Base-by-base conservation (phyloP, 2,888 invertebrate species). In the Allolobophora icterica region DNA sequence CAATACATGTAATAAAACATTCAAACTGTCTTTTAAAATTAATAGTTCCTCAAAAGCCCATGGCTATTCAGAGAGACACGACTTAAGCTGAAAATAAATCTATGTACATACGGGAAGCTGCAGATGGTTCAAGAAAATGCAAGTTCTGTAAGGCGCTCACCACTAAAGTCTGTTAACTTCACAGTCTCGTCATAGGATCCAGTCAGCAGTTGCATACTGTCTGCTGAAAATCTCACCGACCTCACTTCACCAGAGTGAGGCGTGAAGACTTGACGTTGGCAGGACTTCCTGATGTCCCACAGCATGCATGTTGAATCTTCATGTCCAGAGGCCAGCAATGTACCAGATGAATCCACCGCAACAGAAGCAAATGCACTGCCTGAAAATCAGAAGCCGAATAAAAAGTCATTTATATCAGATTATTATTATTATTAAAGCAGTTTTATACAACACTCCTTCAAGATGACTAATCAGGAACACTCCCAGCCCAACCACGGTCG, bases 191-290 rank as follows among this genome's bases (percentile, higher is more conserved):
- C 87, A 15, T 87, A 87, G 24, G 87, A 87, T 87, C 87, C 87
- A 5, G 87, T 87, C 87, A 87, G 87, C 87, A 87, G 87, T 34
- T 35, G 38, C 0, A 35, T 5, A 21, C 87, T 35, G 8, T 33
- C 87, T 17, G 87, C 34, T 21, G 87, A 87, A 87, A 87, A 87
- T 87, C 87, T 87, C 24, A 87, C 87, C 6, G 87, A 87, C 38
- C 87, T 87, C 87, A 87, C 87, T 87, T 87, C 87, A 5, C 35
- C 34, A 87, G 87, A 35, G 87, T 87, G 87, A 87, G 87, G 87
- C 34, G 4, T 35, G 87, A 87, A 87, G 38, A 5, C 24, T 13
- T 87, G 34, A 24, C 21, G 87, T 35, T 34, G 87, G 21, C 87
- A 38, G 34, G 87, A 87, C 38, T 87, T 87, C 38, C 87, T 35